phyloP scores from a whole-genome alignment of 2,113 vertebrate species.

The Alethe castanea region DNA sequence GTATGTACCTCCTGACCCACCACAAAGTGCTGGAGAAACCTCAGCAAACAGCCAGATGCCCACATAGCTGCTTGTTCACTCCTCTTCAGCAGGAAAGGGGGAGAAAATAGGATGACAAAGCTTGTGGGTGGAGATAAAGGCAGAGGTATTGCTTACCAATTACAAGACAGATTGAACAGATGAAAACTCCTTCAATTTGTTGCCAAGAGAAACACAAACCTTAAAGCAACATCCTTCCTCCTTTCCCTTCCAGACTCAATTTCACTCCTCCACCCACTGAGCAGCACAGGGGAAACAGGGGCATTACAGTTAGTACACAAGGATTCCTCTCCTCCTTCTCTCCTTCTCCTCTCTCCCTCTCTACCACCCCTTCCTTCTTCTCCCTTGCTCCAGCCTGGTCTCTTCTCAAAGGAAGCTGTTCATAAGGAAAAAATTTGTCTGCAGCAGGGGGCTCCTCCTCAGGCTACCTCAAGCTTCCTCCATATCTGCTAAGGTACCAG shows the following conservation, averaged over 20 bases:
- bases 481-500: not conserved
- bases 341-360: not conserved
- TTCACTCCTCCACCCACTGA: not conserved
- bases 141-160: not conserved
- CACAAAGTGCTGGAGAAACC: not conserved
- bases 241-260: not conserved
- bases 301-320: not conserved
- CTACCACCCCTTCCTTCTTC: not conserved
- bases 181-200: not conserved
- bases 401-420: not conserved
- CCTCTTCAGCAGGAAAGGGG: not conserved
- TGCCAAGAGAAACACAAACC: not conserved
- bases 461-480: not conserved
- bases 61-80: not conserved
- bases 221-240: not conserved
- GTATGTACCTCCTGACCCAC: not conserved
- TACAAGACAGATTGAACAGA: not conserved
- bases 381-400: not conserved
- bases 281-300: rapidly evolving
- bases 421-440: not conserved
- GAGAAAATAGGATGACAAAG: not conserved
- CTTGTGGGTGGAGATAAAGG: not conserved
- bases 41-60: not conserved
- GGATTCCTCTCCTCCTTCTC: not conserved
- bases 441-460: not conserved